A percentile compares a stretch with the other conserved stretches of the same genome.
Conservation (phyloP, 2,113 vertebrate genomes). For the Apeltes quadracus region DNA sequence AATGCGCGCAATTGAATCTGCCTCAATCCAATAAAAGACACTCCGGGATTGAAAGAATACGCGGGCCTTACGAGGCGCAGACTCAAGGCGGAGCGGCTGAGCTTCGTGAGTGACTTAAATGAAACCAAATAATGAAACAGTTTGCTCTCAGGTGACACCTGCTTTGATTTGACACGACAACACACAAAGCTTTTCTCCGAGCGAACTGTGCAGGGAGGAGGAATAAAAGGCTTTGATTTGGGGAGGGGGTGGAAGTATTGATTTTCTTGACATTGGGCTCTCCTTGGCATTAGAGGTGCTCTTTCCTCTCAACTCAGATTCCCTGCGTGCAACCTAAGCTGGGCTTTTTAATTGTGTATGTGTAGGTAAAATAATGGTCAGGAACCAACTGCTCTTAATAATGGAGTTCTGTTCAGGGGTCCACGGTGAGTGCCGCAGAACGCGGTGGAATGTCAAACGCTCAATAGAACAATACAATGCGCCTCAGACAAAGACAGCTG, state of each 20-base stretch:
- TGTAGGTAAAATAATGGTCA: slow-evolving; percentile 73
- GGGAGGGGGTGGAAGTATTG: slow-evolving; percentile 65
- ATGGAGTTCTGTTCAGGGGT: slow-evolving; percentile 57
- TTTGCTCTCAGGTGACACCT: slow-evolving; percentile 29
- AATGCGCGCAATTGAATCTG: slow-evolving; percentile 57
- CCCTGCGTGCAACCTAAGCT: slow-evolving; percentile 57
- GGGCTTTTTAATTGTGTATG: slow-evolving; percentile 71
- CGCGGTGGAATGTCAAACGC: slow-evolving; percentile 55
- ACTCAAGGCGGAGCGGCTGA: neutral
- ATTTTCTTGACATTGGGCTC: slow-evolving; percentile 74
- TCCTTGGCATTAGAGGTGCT: slow-evolving; percentile 68
- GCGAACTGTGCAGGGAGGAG: slow-evolving; percentile 29
- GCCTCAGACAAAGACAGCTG: slow-evolving; percentile 51
- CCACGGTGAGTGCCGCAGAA: slow-evolving; percentile 47
- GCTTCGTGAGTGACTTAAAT: slow-evolving; percentile 33
- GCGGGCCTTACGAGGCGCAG: neutral
- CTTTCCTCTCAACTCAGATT: slow-evolving; percentile 67
- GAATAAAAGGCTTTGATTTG: slow-evolving; percentile 57
- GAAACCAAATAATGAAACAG: slow-evolving; percentile 37
- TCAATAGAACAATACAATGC: slow-evolving; percentile 59
- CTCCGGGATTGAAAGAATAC: slow-evolving; percentile 32
- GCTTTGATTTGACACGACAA: slow-evolving; percentile 52
- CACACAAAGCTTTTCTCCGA: slow-evolving; percentile 56
- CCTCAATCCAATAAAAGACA: slow-evolving; percentile 58
- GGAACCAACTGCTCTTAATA: slow-evolving; percentile 56